Base-by-base conservation (phyloP, 2,113 vertebrate genomes). In the Entomyzon cyanotis region DNA sequence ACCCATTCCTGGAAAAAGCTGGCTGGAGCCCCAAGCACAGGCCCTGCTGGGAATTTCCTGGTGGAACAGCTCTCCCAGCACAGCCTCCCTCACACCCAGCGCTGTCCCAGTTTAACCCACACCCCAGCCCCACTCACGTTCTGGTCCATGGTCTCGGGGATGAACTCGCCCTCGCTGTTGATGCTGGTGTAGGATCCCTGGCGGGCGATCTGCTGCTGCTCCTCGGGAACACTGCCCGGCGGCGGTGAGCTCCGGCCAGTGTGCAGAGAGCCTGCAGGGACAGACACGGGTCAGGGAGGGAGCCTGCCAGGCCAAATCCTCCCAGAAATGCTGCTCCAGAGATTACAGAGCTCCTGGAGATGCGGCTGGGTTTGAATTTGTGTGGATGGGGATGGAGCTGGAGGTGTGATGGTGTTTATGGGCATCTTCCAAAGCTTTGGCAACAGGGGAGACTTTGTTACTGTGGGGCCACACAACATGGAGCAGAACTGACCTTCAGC, bases 121-220 rank as follows among this genome's bases (percentile, higher is more conserved):
- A 0, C 0, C 41, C 19, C 10, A 15, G 69, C 46, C 37, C 75
- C 58, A 52, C 98, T 98, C 96, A 99, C 99, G 4, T 98, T 98
- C 77, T 98, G 98, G 75, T 98, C 98, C 67, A 97, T 98, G 77
- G 93, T 98, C 96, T 99, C 99, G 0, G 99, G 99, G 94, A 99
- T 99, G 96, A 99, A 99, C 95, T 99, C 98, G 17, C 99, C 99
- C 92, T 99, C 99, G 5, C 99, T 99, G 97, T 99, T 98, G 96
- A 99, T 99, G 98, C 99, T 99, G 95, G 99, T 99, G 87, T 99
- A 99, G 80, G 99, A 99, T 31, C 99, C 99, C 94, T 99, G 99
- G 39, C 99, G 98, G 8, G 98, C 99, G 1, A 99, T 99, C 96
- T 99, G 99, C 97, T 99, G 99, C 97, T 99, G 99, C 96, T 99